Conservation (phyloP, 2,797 vertebrate genomes). For the Cheirogaleus major region DNA sequence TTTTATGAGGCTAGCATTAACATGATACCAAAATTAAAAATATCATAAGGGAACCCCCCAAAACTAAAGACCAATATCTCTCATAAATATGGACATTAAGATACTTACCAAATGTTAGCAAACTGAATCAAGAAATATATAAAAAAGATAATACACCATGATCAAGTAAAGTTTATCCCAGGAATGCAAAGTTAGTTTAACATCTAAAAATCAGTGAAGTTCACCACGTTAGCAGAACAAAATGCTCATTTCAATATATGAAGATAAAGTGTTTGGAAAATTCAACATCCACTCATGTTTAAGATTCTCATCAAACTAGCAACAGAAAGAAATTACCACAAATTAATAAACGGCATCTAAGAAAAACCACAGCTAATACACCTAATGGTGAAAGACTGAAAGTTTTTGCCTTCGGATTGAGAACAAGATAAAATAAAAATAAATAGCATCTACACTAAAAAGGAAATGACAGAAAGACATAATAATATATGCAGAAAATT, state of each 20-base stretch:
- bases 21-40: not conserved
- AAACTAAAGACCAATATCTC: not conserved
- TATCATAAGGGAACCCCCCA: not conserved
- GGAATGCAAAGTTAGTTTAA: not conserved
- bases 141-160: not conserved
- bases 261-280: not conserved
- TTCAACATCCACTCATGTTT: not conserved
- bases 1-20: slow-evolving; percentile 1
- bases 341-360: slow-evolving; percentile 6
- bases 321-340: not conserved
- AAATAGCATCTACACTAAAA: not conserved
- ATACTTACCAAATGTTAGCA: not conserved
- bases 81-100: not conserved
- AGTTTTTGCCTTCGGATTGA: not conserved
- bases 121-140: not conserved
- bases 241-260: not conserved
- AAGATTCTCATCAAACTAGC: not conserved
- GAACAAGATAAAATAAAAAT: slow-evolving; percentile 35
- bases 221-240: not conserved
- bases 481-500: not conserved
- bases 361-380: not conserved
- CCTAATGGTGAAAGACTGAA: not conserved
- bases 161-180: not conserved
- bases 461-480: not conserved
- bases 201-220: not conserved